Evolutionary conservation across 64 coral and sea anemone genomes (phyloP).

Genomic region (Hydrozoanthus tunicans): DNA sequence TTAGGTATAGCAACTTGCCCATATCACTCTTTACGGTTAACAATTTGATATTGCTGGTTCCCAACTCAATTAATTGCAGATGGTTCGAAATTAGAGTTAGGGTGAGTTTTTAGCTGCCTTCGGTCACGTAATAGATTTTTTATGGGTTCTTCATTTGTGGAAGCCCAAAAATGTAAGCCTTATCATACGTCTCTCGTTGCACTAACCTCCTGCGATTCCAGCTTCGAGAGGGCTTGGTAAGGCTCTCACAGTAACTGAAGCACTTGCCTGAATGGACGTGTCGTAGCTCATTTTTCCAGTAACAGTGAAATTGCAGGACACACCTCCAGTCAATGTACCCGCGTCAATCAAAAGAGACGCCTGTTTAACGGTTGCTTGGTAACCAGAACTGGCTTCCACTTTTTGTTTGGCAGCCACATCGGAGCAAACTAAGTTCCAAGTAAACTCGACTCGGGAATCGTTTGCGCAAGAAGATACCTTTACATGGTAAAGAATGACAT

Average conservation of each 20-base stretch:
- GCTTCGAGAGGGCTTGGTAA: constrained; percentile 41
- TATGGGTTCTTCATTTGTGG: too few species aligned
- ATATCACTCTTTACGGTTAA: too few species aligned
- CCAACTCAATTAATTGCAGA: too few species aligned
- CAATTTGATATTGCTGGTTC: too few species aligned
- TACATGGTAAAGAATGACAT: not conserved
- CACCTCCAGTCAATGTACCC: constrained; percentile 34
- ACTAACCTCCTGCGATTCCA: constrained; percentile 59
- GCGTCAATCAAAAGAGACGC: constrained; percentile 29
- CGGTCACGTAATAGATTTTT: too few species aligned
- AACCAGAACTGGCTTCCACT: constrained; percentile 35
- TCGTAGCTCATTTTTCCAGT: constrained; percentile 65
- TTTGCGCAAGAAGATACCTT: constrained; percentile 71
- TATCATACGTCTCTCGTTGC: not conserved
- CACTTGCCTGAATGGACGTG: constrained; percentile 18
- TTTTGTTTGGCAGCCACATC: constrained; percentile 37
- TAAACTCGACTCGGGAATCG: constrained; percentile 41
- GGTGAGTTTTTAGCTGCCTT: too few species aligned
- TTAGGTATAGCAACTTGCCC: too few species aligned
- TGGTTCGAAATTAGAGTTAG: too few species aligned
- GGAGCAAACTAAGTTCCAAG: constrained; percentile 53
- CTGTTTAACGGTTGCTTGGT: not conserved
- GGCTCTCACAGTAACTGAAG: constrained; percentile 47
- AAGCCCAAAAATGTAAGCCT: too few species aligned
- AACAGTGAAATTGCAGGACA: constrained; percentile 59